Evolutionary conservation across 2,797 vertebrate genomes (phyloP).

Genomic region (Danio jaintianensis): DNA sequence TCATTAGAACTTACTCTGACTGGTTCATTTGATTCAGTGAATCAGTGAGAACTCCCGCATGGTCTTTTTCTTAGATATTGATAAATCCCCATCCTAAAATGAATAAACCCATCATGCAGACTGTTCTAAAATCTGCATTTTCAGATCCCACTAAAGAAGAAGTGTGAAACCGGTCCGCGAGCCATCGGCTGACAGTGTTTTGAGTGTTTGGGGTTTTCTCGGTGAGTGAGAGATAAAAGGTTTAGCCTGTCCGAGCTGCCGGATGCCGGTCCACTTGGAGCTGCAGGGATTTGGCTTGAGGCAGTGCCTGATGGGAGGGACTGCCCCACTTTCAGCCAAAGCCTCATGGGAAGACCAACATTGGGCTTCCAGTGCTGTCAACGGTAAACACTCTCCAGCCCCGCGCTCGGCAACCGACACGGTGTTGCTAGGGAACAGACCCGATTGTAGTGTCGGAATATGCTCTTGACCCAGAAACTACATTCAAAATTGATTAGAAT

Average conservation of each 20-base stretch:
- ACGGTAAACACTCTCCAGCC: slow-evolving; percentile 71
- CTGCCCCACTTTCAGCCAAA: slow-evolving; percentile 77
- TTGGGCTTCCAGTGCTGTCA: slow-evolving; percentile 68
- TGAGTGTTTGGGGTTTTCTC: not conserved
- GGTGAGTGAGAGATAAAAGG: slow-evolving; percentile 25
- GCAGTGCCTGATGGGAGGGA: slow-evolving; percentile 65
- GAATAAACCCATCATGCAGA: no score
- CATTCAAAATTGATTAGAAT: slow-evolving; percentile 41
- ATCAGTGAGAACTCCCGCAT: no score
- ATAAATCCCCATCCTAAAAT: no score
- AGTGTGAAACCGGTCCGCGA: not conserved
- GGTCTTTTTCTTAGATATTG: no score
- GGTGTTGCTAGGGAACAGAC: slow-evolving; percentile 79
- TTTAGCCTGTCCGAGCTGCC: slow-evolving; percentile 6
- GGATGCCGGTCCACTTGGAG: slow-evolving; percentile 47
- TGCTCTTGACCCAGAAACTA: slow-evolving; percentile 79
- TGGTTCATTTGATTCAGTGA: no score
- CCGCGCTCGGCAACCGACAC: slow-evolving; percentile 61
- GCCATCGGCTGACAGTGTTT: slow-evolving; percentile 13
- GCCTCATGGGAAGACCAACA: slow-evolving; percentile 68
- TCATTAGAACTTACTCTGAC: no score
- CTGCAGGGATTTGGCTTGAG: slow-evolving; percentile 70
- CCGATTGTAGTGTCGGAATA: slow-evolving; percentile 63
- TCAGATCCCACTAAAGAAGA: no score
- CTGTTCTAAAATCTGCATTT: no score